phyloP scores from a whole-genome alignment of 64 coral and sea anemone species.

The Stichodactyla helianthus region DNA sequence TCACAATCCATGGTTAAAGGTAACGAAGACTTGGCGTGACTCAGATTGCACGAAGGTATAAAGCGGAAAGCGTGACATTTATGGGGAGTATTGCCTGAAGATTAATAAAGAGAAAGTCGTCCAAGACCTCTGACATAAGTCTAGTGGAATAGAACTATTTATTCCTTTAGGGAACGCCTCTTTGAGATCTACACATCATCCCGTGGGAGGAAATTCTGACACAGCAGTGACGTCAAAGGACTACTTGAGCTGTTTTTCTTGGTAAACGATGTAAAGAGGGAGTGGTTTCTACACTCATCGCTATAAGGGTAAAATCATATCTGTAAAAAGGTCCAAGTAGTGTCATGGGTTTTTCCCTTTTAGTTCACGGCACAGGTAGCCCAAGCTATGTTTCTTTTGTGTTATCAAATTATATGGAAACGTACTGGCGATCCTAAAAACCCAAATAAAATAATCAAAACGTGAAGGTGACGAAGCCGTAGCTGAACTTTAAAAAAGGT shows the following conservation, averaged over 20 bases:
- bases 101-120: background rate
- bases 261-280: background rate
- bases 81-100: background rate
- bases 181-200: background rate
- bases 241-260: background rate
- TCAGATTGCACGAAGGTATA: no score
- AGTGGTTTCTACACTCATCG: background rate
- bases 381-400: no score
- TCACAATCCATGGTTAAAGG: no score
- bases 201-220: background rate
- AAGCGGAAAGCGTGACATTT: background rate
- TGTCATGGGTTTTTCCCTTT: no score
- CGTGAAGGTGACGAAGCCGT: no score
- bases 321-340: no score
- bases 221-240: background rate
- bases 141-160: background rate
- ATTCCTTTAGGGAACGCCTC: background rate
- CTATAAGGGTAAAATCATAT: background rate
- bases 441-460: no score
- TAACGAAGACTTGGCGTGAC: no score
- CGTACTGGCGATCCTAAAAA: no score
- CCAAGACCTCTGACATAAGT: constrained; percentile 1
- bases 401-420: no score
- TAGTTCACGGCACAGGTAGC: no score
- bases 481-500: no score